These are phyloP conservation scores for Lophotis ruficrista DNA, from an alignment of 2,113 vertebrate genomes.

Conservation along the genomic window DNA sequence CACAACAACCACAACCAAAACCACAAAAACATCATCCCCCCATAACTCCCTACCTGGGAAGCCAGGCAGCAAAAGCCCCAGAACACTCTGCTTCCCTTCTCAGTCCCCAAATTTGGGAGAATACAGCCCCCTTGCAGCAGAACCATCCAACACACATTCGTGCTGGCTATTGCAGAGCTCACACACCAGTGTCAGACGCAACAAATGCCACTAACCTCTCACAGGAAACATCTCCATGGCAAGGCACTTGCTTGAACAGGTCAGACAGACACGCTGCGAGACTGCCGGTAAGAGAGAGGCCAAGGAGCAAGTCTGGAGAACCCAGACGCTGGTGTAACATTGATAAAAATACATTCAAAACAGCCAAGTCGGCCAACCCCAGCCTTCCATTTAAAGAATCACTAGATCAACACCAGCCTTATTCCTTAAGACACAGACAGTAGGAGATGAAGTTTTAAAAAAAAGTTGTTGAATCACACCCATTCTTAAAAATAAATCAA, in stretches of 20 bases:
- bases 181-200: rapidly evolving
- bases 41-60: too few species aligned
- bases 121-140: neutral
- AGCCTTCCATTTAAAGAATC: neutral
- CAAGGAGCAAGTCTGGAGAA: neutral
- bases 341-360: neutral
- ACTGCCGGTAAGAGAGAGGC: neutral
- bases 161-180: neutral
- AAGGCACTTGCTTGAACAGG: rapidly evolving
- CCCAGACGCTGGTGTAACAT: neutral
- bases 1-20: too few species aligned
- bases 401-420: neutral
- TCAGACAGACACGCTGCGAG: neutral
- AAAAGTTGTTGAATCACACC: slow-evolving; percentile 14
- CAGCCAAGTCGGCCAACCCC: neutral
- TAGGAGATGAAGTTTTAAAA: slow-evolving; percentile 6
- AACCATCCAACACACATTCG: rapidly evolving
- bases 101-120: rapidly evolving
- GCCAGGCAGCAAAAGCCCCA: neutral
- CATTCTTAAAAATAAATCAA: slow-evolving; percentile 54
- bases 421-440: neutral
- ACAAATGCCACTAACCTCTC: neutral
- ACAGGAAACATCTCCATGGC: neutral
- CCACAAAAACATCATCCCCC: too few species aligned
- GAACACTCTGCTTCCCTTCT: too few species aligned